Evolutionary conservation across 2,888 invertebrate genomes (phyloP).

Genomic region (Neoitamus cyanurus): DNA sequence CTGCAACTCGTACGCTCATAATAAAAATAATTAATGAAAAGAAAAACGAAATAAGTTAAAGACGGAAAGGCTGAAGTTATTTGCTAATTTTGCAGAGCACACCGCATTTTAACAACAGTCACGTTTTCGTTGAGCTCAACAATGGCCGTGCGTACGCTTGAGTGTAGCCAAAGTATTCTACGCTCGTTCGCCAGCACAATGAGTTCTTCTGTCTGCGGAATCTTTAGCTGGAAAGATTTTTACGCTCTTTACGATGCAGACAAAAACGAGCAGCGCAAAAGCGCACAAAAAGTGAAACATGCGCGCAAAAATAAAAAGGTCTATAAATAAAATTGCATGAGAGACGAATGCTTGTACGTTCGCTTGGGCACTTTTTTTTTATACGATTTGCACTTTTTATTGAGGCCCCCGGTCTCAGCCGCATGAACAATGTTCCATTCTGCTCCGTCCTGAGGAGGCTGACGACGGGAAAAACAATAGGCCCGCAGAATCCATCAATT

Average conservation of each 20-base stretch:
- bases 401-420: not conserved
- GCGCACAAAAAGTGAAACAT: not conserved
- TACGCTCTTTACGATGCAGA: not conserved
- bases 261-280: not conserved
- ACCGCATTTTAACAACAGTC: slow-evolving; percentile 27
- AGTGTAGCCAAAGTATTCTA: not conserved
- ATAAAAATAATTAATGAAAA: not conserved
- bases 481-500: slow-evolving; percentile 48
- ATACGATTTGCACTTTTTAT: not conserved
- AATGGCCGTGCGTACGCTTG: slow-evolving; percentile 27
- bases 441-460: not conserved
- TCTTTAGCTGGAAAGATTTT: not conserved
- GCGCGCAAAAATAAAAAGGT: slow-evolving; percentile 5
- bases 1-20: not conserved
- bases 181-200: not conserved
- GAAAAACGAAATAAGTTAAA: not conserved
- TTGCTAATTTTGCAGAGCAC: slow-evolving; percentile 9
- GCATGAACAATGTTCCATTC: slow-evolving; percentile 11
- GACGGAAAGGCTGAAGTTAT: not conserved
- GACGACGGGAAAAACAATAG: slow-evolving; percentile 33
- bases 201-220: not conserved
- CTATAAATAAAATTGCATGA: slow-evolving; percentile 5
- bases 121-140: slow-evolving; percentile 14
- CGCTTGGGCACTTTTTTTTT: not conserved
- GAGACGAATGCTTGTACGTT: not conserved